Conservation (phyloP, 2,797 vertebrate species). For the Pantherophis vulpinus region DNA sequence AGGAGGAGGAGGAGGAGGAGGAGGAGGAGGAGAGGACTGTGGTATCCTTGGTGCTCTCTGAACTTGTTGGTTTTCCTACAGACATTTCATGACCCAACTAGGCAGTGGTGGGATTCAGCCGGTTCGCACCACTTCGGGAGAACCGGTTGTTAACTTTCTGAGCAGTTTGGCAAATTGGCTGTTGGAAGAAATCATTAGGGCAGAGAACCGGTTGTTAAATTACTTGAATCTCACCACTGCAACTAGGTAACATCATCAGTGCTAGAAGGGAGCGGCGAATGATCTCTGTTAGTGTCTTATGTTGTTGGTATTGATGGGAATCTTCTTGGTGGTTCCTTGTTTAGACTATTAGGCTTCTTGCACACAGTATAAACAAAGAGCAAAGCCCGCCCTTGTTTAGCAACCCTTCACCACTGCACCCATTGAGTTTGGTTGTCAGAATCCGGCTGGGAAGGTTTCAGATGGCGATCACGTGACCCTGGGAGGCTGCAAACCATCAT, state of each 20-base stretch:
- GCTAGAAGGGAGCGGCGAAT: neutral
- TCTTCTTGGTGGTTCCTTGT: neutral
- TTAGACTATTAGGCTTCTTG: neutral
- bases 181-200: too few relatives aligned
- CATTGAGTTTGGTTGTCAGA: neutral
- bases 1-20: too few relatives aligned
- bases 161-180: too few relatives aligned
- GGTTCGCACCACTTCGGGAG: too few relatives aligned
- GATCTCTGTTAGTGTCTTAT: neutral
- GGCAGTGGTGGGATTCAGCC: too few relatives aligned
- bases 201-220: too few relatives aligned
- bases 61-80: too few relatives aligned
- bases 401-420: neutral
- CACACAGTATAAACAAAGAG: neutral
- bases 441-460: neutral
- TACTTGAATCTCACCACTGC: too few relatives aligned
- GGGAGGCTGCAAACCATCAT: neutral
- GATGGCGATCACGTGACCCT: fast-evolving
- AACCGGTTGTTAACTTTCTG: too few relatives aligned
- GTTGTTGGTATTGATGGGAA: neutral
- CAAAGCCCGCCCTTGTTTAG: neutral
- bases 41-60: too few relatives aligned
- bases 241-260: neutral
- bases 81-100: too few relatives aligned
- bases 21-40: too few relatives aligned